phyloP scores from a whole-genome alignment of 2,888 invertebrate genomes.

The Lordiphosa fenestrarum region DNA sequence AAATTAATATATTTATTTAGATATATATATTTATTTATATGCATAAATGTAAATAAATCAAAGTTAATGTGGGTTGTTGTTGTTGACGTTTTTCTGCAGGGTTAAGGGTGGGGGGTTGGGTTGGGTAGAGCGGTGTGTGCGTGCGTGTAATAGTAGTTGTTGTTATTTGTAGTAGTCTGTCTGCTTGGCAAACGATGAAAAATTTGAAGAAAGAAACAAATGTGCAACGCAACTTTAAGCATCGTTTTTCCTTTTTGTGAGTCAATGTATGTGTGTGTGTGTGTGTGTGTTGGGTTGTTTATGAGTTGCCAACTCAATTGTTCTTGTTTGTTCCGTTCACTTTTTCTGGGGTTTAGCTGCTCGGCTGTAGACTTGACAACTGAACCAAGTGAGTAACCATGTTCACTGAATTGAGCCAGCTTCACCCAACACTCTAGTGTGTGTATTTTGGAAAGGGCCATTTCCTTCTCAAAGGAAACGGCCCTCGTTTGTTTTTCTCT shows the following conservation, averaged over 20 bases:
- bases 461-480: too few relatives aligned
- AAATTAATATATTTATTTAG: slow-evolving; percentile 43
- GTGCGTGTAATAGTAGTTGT: slow-evolving; percentile 47
- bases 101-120: slow-evolving; percentile 27
- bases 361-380: too few relatives aligned
- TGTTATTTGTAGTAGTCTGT: slow-evolving; percentile 46
- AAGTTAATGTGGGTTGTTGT: slow-evolving; percentile 27
- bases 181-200: slow-evolving; percentile 74
- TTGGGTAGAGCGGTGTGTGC: slow-evolving; percentile 14
- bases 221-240: slow-evolving; percentile 73
- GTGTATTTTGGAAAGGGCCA: too few relatives aligned
- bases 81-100: slow-evolving; percentile 24
- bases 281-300: slow-evolving; percentile 8
- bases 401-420: too few relatives aligned
- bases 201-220: slow-evolving; percentile 50
- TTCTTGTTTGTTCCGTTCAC: slow-evolving; percentile 17
- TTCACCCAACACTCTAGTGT: too few relatives aligned
- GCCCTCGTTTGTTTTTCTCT: slow-evolving; percentile 24
- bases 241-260: slow-evolving; percentile 44
- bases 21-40: slow-evolving; percentile 39
- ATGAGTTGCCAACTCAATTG: slow-evolving; percentile 21
- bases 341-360: too few relatives aligned
- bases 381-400: too few relatives aligned
- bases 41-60: slow-evolving; percentile 45
- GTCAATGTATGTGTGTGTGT: too few relatives aligned